Evolutionary conservation across 2,113 vertebrate species (phyloP), one percentile per base, ranked within the genome.

Genomic region (Regulus satrapa): DNA sequence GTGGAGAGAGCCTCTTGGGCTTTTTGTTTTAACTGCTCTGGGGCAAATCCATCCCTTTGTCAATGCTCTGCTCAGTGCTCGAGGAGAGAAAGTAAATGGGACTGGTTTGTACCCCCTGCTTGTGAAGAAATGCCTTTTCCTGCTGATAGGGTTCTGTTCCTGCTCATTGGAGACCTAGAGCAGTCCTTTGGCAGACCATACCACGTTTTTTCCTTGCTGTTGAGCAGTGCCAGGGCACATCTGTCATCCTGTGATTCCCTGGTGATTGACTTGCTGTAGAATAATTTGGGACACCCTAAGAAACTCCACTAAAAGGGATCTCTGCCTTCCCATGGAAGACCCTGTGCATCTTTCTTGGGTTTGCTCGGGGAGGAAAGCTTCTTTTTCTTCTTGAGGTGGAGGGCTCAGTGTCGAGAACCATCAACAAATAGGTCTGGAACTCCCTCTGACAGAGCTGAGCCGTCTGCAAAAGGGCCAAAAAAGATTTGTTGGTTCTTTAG

Each of bases 11-110:
- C 28, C 83, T 87, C 86, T 81, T 55, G 72, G 56, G 75, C 8
- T 84, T 95, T 96, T 64, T 77, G 89, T 71, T 94, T 94, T 67
- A 83, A 77, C 79, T 93, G 72, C 88, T 89, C 64, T 59, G 73
- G 56, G 89, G 80, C 36, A 92, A 72, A 87, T 77, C 61, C 59
- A 59, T 28, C 77, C 32, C 63, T 86, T 77, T 71, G 68, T 55
- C 40, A 88, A 74, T 18, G 5, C 18, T 74, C 48, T 64, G 38
- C 55, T 95, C 48, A 71, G 56, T 76, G 78, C 12, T 63, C 5
- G 51, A 46, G 68, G 80, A 66, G 12, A 83, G 25, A 92, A 77
- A 38, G 61, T 29, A 45, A 45, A 64, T 77, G 64, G 72, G 68
- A 21, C 31, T 71, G 43, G 13, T 91, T 93, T 74, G 83, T 77